A percentile compares a stretch with the other conserved stretches of the same genome.
Conservation (phyloP, 1,140 invertebrate species). For the Ephestia elutella region DNA sequence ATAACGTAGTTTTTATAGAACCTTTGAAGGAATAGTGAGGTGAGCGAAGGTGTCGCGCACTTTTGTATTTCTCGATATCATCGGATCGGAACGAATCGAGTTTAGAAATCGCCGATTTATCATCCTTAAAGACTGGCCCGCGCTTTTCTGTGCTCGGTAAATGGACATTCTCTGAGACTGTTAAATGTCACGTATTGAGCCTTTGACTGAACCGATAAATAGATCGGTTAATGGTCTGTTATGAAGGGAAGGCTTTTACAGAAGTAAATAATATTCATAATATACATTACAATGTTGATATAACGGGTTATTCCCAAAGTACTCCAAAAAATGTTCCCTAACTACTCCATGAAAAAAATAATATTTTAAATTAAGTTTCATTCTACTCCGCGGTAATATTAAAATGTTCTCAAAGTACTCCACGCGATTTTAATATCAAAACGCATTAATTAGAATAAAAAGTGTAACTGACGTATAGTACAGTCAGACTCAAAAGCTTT, state of each 20-base stretch:
- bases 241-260: neutral
- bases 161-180: conserved; percentile 56
- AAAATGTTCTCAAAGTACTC: no score
- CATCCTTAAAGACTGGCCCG: conserved; percentile 64
- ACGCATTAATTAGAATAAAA: no score
- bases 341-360: no score
- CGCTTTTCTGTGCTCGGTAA: conserved; percentile 44
- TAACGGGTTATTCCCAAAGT: no score
- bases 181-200: conserved; percentile 55
- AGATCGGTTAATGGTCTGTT: neutral
- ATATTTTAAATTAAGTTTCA: no score
- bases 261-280: no score
- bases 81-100: conserved; percentile 64
- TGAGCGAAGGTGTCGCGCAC: conserved; percentile 42
- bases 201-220: conserved; percentile 1
- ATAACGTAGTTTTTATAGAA: conserved; percentile 9
- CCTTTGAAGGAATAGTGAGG: conserved; percentile 17
- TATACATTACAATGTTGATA: no score
- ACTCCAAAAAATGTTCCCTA: no score
- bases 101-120: conserved; percentile 66
- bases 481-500: no score
- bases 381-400: no score
- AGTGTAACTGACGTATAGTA: no score
- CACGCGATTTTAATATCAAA: no score
- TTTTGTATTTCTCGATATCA: conserved; percentile 45